Evolutionary conservation across 2,113 vertebrate genomes (phyloP), one percentile per base, ranked within the genome.

Genomic region (Bos javanicus): DNA sequence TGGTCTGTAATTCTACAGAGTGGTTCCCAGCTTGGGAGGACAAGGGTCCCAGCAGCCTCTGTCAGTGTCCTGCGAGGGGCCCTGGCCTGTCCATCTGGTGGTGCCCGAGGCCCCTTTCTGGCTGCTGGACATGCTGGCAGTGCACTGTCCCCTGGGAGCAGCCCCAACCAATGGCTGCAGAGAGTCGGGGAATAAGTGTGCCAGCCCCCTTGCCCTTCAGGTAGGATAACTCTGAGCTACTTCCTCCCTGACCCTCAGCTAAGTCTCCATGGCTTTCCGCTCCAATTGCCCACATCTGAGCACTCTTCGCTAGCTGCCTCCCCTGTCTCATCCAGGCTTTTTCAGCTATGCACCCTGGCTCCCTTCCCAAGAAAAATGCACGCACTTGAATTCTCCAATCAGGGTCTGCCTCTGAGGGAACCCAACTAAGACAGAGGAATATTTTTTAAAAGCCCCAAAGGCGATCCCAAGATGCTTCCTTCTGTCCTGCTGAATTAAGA

Each of bases 341-440:
- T 81, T 23, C 9, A 5, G 39, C 5, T 0, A 23, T 1, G 6
- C 3, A 3, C 21, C 46, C 56, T 14, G n/a, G 62, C 2, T 36
- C 26, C 16, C 80, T 52, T 48, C 26, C 54, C 52, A 10, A 17
- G 62, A 2, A 59, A n/a, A n/a, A 46, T 13, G 9, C 11, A 15
- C 5, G 30, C 48, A 1, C 8, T 33, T 39, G 19, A 67, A 33
- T 85, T 81, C 60, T 56, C 17, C 8, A 43, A 23, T 90, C 57
- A 14, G 71, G 14, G 8, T 33, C 36, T 2, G 36, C 48, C 83
- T 85, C 83, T 19, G 30, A 71, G 30, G 14, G 39, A 78, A 54
- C 0, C 60, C 71, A 71, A 48, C 8, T 16, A 30, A 94, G 43
- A 54, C 48, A 78, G 60, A 93, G 60, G 56, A 60, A 25, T 85